Conservation (phyloP, 2,888 invertebrate species). For the Stenurella melanura region DNA sequence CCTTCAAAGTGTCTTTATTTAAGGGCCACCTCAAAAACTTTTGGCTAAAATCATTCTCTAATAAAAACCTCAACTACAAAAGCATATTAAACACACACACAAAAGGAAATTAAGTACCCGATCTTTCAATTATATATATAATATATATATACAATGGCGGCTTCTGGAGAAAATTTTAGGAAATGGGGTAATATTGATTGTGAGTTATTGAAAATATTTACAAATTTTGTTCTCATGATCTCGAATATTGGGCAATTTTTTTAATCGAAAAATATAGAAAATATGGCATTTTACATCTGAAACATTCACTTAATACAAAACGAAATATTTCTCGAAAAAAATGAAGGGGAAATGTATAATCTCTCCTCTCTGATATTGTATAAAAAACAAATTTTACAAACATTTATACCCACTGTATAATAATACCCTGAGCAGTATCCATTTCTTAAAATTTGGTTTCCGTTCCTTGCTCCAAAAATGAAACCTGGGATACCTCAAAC, state of each 20-base stretch:
- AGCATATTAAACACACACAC: constrained; percentile 16
- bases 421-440: constrained; percentile 3
- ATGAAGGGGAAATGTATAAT: neutral
- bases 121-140: neutral
- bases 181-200: neutral
- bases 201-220: neutral
- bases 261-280: neutral
- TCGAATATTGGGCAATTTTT: neutral
- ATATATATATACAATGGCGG: neutral
- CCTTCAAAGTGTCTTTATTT: constrained; percentile 50
- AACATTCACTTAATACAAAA: neutral
- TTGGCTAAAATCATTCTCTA: constrained; percentile 51
- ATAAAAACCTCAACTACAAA: constrained; percentile 38
- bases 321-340: neutral
- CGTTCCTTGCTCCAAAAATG: neutral
- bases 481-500: constrained; percentile 1
- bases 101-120: neutral
- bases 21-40: constrained; percentile 49
- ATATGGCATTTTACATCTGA: no score
- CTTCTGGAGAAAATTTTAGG: neutral
- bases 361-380: neutral
- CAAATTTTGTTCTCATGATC: neutral
- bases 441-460: constrained; percentile 4
- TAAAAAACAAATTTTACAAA: neutral
- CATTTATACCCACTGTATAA: constrained; percentile 7